Percentiles rank a stretch among this genome's conserved stretches.
phyloP scores from a whole-genome alignment of 2,113 vertebrate genomes.

The Oenanthe melanoleuca region DNA sequence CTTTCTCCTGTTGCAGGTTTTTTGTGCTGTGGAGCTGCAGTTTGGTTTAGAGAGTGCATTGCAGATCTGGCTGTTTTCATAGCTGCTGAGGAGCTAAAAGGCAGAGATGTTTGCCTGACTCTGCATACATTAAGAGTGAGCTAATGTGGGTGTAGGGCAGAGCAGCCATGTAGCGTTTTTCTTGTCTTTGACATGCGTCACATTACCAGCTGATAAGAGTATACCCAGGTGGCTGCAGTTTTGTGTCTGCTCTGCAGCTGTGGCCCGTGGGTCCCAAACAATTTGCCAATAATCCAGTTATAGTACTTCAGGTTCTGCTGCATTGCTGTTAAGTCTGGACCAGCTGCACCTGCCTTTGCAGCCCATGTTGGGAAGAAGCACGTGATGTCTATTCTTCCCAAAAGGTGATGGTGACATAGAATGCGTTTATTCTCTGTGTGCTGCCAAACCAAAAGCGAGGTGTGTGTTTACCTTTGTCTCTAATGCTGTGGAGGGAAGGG shows the following conservation, averaged over 20 bases:
- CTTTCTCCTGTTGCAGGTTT: background rate
- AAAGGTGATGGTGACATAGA: background rate
- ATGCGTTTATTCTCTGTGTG: background rate
- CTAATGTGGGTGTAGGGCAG: conserved; percentile 9
- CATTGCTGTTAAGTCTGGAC: conserved; percentile 66
- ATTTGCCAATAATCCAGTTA: background rate
- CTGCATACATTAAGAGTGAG: conserved; percentile 25
- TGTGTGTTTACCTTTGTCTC: background rate
- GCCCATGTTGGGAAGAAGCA: background rate
- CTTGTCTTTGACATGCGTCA: background rate
- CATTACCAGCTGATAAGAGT: background rate
- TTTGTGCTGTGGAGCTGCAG: background rate
- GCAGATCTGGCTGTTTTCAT: background rate
- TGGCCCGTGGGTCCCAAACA: background rate
- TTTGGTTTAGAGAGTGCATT: background rate
- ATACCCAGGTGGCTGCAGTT: background rate
- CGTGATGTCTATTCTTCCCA: background rate
- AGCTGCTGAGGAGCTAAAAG: background rate
- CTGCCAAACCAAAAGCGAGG: background rate
- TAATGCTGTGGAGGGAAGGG: background rate
- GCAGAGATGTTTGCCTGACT: conserved; percentile 45
- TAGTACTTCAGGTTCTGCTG: conserved; percentile 53
- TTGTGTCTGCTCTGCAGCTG: background rate
- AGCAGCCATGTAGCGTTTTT: background rate
- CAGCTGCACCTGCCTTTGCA: conserved; percentile 12